Conservation (phyloP, 2,113 vertebrate genomes). For the Labrus mixtus region DNA sequence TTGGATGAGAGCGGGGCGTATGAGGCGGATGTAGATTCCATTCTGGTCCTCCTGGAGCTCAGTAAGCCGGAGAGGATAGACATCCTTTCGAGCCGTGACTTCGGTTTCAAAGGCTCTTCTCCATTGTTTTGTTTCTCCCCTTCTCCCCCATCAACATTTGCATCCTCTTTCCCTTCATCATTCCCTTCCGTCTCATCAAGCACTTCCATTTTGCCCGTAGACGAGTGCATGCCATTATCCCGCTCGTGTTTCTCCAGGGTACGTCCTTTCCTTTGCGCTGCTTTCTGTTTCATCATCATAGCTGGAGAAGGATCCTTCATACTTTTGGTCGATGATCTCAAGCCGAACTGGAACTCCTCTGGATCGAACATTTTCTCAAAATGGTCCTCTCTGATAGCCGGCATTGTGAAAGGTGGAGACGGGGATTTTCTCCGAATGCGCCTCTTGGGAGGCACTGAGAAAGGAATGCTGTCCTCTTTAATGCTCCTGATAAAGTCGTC, state of each 20-base stretch:
- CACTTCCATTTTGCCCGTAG: slow-evolving; percentile 63
- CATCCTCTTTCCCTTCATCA: slow-evolving; percentile 21
- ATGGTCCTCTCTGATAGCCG: slow-evolving; percentile 92
- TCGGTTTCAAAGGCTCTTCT: slow-evolving; percentile 64
- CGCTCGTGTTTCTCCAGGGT: slow-evolving; percentile 81
- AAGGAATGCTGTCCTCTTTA: slow-evolving; percentile 88
- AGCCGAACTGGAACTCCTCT: slow-evolving; percentile 89
- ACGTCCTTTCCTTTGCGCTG: slow-evolving; percentile 80
- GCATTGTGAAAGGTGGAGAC: slow-evolving; percentile 88
- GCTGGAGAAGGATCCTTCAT: slow-evolving; percentile 82
- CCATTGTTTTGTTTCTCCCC: slow-evolving; percentile 45
- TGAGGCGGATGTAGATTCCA: slow-evolving; percentile 73
- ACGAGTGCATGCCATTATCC: slow-evolving; percentile 62
- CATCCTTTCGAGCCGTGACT: slow-evolving; percentile 90
- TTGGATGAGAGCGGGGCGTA: slow-evolving; percentile 57
- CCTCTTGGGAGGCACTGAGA: slow-evolving; percentile 89
- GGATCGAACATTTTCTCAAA: slow-evolving; percentile 93
- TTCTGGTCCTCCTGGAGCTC: slow-evolving; percentile 77
- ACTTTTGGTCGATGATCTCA: slow-evolving; percentile 83
- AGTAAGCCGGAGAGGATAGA: slow-evolving; percentile 91
- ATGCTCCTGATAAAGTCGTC: slow-evolving; percentile 92
- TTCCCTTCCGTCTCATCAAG: slow-evolving; percentile 72
- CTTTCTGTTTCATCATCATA: slow-evolving; percentile 87
- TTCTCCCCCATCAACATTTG: slow-evolving; percentile 27
- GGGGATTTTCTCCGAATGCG: slow-evolving; percentile 85